phyloP scores from a whole-genome alignment of 2,888 invertebrate genomes.

The Torymus aiolomorphi region DNA sequence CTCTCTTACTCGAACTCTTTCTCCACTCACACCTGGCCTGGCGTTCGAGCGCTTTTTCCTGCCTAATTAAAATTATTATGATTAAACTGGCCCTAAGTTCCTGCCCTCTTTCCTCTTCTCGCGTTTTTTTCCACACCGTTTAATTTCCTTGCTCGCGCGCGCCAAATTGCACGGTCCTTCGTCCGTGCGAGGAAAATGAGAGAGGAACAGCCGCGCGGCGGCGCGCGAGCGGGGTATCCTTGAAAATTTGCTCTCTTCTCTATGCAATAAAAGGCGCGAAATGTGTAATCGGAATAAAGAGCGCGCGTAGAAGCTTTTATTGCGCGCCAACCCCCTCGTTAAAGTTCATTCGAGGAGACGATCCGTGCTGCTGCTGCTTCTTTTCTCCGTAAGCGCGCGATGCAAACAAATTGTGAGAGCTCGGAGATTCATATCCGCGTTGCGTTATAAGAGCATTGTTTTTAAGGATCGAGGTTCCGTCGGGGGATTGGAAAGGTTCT shows the following conservation, averaged over 20 bases:
- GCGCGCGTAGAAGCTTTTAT: slow-evolving; percentile 16
- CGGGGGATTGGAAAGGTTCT: too few species aligned
- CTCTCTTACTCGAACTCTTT: not conserved
- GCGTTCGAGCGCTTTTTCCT: slow-evolving; percentile 42
- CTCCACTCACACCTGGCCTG: too few species aligned
- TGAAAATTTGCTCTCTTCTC: slow-evolving; percentile 26
- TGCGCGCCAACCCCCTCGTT: slow-evolving; percentile 25
- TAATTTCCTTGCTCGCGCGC: slow-evolving; percentile 52
- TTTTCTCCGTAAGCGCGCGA: not conserved
- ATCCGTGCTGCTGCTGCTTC: not conserved
- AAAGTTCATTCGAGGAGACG: not conserved
- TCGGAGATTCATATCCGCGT: not conserved
- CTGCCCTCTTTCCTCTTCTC: slow-evolving; percentile 5
- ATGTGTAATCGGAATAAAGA: slow-evolving; percentile 49
- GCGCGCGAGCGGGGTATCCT: slow-evolving; percentile 12
- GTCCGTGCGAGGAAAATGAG: slow-evolving; percentile 48
- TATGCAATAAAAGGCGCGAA: slow-evolving; percentile 48
- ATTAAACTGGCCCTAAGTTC: slow-evolving; percentile 62
- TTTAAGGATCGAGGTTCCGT: too few species aligned
- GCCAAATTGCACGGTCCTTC: slow-evolving; percentile 43
- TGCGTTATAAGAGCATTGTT: not conserved
- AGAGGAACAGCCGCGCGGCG: slow-evolving; percentile 22
- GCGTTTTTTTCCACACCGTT: slow-evolving; percentile 26
- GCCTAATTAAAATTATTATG: slow-evolving; percentile 68
- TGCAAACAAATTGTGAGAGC: slow-evolving; percentile 40